Conservation (phyloP, 2,113 vertebrate genomes). For the Oreocharis arfaki region DNA sequence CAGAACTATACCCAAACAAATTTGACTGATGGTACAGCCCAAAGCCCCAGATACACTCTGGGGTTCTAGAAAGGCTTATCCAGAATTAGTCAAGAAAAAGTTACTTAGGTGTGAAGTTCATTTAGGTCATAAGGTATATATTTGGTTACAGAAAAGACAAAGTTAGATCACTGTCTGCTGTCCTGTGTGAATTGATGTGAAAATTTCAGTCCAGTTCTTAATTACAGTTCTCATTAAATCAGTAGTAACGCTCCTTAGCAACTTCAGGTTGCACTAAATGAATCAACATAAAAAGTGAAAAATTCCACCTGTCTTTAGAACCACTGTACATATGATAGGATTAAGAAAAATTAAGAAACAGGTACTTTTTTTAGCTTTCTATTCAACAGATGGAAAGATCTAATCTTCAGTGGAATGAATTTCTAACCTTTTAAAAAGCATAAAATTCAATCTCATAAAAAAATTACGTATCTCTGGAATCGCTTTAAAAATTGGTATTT, state of each 20-base stretch:
- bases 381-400: neutral
- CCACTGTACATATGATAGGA: accelerated
- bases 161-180: neutral
- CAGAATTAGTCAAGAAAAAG: neutral
- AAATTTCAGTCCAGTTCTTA: neutral
- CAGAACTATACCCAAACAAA: neutral
- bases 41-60: neutral
- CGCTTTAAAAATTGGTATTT: neutral
- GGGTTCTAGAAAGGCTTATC: neutral
- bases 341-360: no score
- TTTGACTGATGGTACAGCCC: neutral
- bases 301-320: neutral
- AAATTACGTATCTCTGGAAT: neutral
- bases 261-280: neutral
- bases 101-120: neutral
- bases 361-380: neutral
- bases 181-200: neutral
- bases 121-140: neutral
- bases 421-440: neutral
- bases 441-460: neutral
- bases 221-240: neutral
- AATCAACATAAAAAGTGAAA: neutral
- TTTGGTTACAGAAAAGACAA: neutral
- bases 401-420: neutral
- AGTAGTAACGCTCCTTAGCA: neutral